phyloP scores from a whole-genome alignment of 2,113 vertebrate genomes.

The Crotalus horridus region DNA sequence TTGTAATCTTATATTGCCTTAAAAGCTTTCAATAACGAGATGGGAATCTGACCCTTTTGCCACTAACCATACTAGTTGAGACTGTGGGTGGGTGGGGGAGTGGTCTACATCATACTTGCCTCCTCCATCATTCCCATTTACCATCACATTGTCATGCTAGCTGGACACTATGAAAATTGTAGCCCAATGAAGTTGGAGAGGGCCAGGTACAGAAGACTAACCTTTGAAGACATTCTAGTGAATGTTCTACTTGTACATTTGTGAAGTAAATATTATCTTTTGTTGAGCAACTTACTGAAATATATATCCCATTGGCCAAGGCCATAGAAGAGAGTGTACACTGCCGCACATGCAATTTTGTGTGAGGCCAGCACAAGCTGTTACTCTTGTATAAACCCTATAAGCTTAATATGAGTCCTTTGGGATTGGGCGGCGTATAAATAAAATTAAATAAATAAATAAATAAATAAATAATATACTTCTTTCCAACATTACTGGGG shows the following conservation, averaged over 20 bases:
- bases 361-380: neutral
- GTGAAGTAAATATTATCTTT: neutral
- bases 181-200: neutral
- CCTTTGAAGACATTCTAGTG: neutral
- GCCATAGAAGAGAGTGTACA: neutral
- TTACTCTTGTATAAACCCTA: accelerated
- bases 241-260: neutral
- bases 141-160: neutral
- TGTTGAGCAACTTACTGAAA: neutral
- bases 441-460: too few relatives aligned
- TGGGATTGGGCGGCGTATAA: too few relatives aligned
- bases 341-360: neutral
- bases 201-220: neutral
- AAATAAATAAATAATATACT: too few relatives aligned
- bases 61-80: neutral
- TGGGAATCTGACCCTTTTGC: neutral
- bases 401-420: too few relatives aligned
- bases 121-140: neutral
- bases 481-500: neutral
- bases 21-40: neutral
- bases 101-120: neutral
- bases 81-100: neutral
- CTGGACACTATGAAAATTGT: neutral
- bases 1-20: neutral
- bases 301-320: neutral